A percentile compares a stretch with the other conserved stretches of the same genome.
These are phyloP conservation scores for Podarcis cretensis DNA, from an alignment of 2,113 vertebrate species.

Conservation along the genomic window DNA sequence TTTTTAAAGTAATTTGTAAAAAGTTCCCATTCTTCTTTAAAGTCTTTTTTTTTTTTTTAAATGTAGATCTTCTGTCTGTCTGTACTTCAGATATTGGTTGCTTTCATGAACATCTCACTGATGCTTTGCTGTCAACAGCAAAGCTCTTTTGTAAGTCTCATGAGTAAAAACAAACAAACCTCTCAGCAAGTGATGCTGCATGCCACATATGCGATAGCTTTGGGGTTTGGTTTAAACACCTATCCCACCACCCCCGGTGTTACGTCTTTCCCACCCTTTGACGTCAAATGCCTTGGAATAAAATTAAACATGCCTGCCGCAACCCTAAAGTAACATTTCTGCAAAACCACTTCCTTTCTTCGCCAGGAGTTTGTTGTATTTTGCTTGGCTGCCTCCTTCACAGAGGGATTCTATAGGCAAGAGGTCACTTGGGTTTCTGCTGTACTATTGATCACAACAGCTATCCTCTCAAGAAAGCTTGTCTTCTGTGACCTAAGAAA, in stretches of 20 bases:
- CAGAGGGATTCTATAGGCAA: rapidly evolving
- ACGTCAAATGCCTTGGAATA: background rate
- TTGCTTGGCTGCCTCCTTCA: constrained; percentile 33
- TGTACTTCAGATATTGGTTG: background rate
- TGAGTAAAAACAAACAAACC: no score
- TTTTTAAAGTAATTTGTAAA: no score
- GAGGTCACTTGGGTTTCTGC: rapidly evolving
- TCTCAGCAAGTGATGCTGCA: background rate
- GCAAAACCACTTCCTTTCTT: constrained; percentile 38
- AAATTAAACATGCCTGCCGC: rapidly evolving
- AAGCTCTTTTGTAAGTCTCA: background rate
- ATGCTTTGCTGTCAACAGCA: background rate
- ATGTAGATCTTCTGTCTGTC: background rate
- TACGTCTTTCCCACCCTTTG: background rate
- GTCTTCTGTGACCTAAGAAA: background rate
- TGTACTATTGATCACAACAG: background rate
- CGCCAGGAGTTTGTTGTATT: background rate
- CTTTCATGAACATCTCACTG: background rate
- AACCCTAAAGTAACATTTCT: background rate
- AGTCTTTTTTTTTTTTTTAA: background rate
- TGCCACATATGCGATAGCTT: background rate
- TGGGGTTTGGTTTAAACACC: background rate
- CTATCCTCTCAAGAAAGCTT: background rate
- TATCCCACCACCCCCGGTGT: no score
- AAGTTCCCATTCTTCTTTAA: no score